Base-by-base conservation (phyloP, 2,797 vertebrate species). In the Sebastes hopkinsi region DNA sequence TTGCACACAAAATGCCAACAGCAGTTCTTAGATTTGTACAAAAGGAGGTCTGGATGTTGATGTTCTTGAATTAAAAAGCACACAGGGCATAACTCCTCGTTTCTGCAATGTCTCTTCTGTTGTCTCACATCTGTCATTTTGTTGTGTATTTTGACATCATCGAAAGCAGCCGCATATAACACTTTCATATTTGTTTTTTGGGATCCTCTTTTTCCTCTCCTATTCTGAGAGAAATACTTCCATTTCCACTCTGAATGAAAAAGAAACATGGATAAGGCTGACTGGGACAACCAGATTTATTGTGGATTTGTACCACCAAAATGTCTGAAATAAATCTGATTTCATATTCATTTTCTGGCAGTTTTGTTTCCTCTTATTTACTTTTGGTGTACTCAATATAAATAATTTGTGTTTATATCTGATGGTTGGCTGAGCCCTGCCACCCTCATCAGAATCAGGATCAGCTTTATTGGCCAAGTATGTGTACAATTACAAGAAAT, bases 291-390 rank as follows among this genome's bases (percentile, higher is more conserved):
- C 61, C 89, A 83, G 91, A 92, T 93, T 92, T 92, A 87, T 92
- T 78, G 32, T 83, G 79, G 88, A 72, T 27, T 65, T 93, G 89
- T 91, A 91, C 81, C 86, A 94, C 3, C 87, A 80, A 83, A 72
- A 85, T 32, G 69, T 68, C 80, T 85, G 75, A 16, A 95, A 95
- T 95, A 96, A 96, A 95, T 92, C 92, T 93, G 88, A 88, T 85
- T 82, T 93, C 73, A 86, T 61, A 72, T 8, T 81, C 27, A 78
- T 50, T 65, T 65, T 61, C 72, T 22, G 18, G 54, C 50, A 23
- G 55, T 50, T 69, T 32, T 75, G 32, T 75, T 32, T 79, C 12
- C 67, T 67, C 6, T 85, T 59, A 18, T 67, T 52, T 25, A 62
- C 65, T 22, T 5, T 20, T 58, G 52, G 6, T 61, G 29, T 61